Percentiles rank a stretch among this genome's conserved stretches.
phyloP scores from a whole-genome alignment of 1,140 invertebrate genomes.

The Carcinoscorpius rotundicauda region DNA sequence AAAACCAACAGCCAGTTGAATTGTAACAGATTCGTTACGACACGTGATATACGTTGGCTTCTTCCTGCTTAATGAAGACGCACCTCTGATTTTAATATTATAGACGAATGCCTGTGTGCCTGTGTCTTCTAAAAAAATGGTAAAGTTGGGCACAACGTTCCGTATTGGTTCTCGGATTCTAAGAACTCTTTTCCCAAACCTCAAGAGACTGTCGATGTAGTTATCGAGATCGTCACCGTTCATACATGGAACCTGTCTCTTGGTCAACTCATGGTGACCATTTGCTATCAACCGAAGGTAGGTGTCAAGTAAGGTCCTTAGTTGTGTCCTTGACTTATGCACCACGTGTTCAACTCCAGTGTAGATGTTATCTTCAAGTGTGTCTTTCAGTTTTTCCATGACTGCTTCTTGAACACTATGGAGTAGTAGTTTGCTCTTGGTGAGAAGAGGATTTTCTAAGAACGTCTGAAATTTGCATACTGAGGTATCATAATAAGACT shows the following conservation, averaged over 20 bases:
- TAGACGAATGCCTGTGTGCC: constrained; percentile 23
- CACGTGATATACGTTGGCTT: constrained; percentile 25
- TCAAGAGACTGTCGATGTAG: constrained; percentile 26
- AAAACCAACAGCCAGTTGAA: constrained; percentile 24
- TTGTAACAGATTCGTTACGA: constrained; percentile 19
- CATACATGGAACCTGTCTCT: constrained; percentile 27
- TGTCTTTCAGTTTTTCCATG: too few relatives aligned
- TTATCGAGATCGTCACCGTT: constrained; percentile 27
- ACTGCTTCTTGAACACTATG: too few relatives aligned
- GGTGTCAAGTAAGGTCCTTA: too few relatives aligned
- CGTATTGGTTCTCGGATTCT: constrained; percentile 20
- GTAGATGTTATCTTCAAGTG: too few relatives aligned
- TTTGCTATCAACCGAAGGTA: too few relatives aligned
- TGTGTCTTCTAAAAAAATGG: constrained; percentile 24
- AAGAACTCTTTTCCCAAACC: constrained; percentile 24
- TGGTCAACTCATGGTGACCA: constrained; percentile 4
- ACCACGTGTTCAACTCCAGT: too few relatives aligned
- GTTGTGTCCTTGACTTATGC: too few relatives aligned
- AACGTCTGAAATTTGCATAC: too few relatives aligned
- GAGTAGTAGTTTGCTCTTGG: too few relatives aligned
- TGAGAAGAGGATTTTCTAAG: too few relatives aligned
- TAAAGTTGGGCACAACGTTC: constrained; percentile 21
- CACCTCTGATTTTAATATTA: constrained; percentile 21
- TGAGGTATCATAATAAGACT: too few relatives aligned
- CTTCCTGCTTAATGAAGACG: constrained; percentile 22